Evolutionary conservation across 2,888 invertebrate species (phyloP).

Genomic region (Drosophila mimica): DNA sequence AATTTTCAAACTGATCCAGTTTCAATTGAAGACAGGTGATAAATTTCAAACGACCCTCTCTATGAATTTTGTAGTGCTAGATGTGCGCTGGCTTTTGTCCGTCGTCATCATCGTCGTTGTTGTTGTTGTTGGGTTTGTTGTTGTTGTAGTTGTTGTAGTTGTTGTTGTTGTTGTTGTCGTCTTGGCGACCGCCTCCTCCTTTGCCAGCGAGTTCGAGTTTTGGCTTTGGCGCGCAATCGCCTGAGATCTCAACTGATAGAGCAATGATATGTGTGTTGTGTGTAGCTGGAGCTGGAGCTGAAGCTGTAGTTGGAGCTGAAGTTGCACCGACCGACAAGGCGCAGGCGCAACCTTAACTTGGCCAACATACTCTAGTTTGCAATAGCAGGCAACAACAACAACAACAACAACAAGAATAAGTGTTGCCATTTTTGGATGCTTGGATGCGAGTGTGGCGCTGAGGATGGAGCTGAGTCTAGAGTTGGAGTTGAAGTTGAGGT

Average conservation of each 20-base stretch:
- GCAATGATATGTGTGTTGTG: constrained; percentile 72
- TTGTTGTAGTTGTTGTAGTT: constrained; percentile 7
- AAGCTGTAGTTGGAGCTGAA: constrained; percentile 26
- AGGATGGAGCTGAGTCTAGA: constrained; percentile 32
- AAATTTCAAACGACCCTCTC: constrained; percentile 19
- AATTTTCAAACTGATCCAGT: background rate
- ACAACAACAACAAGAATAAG: constrained; percentile 44
- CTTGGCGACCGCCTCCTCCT: constrained; percentile 53
- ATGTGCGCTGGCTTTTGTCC: constrained; percentile 41
- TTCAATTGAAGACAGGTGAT: background rate
- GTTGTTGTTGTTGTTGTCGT: constrained; percentile 15
- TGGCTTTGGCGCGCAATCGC: constrained; percentile 50
- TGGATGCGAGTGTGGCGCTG: constrained; percentile 60
- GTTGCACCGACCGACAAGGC: constrained; percentile 52
- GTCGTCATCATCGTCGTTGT: constrained; percentile 22
- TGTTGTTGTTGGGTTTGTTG: constrained; percentile 6
- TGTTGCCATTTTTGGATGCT: constrained; percentile 67
- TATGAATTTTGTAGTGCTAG: constrained; percentile 33
- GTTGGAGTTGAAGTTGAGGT: constrained; percentile 22
- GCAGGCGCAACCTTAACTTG: constrained; percentile 54
- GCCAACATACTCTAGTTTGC: constrained; percentile 64
- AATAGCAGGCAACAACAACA: constrained; percentile 38
- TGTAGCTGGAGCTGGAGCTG: constrained; percentile 38
- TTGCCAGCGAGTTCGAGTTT: constrained; percentile 30
- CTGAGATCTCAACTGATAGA: constrained; percentile 79